phyloP scores from a whole-genome alignment of 2,113 vertebrate species.

The Origma solitaria region DNA sequence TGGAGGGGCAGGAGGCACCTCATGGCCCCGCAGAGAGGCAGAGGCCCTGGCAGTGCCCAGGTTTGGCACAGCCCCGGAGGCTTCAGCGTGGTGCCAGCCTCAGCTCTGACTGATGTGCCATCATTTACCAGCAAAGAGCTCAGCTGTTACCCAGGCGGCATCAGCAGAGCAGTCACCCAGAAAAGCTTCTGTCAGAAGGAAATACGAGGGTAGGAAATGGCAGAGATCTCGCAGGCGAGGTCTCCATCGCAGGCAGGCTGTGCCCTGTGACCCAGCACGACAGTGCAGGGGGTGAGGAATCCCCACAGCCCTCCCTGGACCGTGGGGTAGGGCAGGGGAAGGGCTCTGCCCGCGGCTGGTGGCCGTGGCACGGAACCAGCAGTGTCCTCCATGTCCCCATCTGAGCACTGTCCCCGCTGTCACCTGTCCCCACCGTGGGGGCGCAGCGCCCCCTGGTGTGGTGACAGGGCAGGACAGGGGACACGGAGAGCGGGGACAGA shows the following conservation, averaged over 20 bases:
- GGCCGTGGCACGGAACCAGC: fast-evolving
- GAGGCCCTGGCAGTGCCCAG: background rate
- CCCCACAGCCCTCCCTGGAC: background rate
- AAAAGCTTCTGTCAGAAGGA: constrained; percentile 48
- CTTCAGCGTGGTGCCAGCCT: background rate
- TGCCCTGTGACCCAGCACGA: background rate
- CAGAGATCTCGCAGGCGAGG: constrained; percentile 22
- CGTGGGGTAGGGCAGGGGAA: background rate
- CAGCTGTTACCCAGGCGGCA: constrained; percentile 55
- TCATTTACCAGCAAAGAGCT: constrained; percentile 46
- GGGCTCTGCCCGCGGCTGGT: background rate
- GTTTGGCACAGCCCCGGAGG: background rate
- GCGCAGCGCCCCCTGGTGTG: background rate
- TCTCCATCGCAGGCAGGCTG: background rate
- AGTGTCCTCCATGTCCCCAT: background rate
- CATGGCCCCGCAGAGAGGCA: fast-evolving
- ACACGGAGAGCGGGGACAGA: background rate
- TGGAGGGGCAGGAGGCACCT: background rate
- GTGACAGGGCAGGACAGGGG: background rate
- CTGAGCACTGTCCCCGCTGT: fast-evolving
- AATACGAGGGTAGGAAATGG: background rate
- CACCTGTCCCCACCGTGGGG: background rate
- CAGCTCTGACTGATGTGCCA: constrained; percentile 37
- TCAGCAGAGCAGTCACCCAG: constrained; percentile 62
- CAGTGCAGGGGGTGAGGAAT: fast-evolving